Evolutionary conservation across 2,888 invertebrate genomes (phyloP), one percentile per base, ranked within the genome.

Genomic region (Conops quadrifasciatus): DNA sequence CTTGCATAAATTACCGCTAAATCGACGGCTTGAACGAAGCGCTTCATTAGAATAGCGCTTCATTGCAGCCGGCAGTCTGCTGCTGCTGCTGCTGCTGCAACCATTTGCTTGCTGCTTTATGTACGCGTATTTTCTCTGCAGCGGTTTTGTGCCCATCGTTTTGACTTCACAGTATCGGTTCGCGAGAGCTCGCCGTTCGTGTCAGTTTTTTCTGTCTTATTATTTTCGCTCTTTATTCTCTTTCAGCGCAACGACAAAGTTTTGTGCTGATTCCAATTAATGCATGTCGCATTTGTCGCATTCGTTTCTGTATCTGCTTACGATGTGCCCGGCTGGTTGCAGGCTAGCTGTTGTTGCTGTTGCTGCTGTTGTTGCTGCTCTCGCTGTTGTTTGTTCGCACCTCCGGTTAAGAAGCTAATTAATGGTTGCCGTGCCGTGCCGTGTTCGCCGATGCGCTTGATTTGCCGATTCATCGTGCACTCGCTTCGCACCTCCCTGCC

Each of bases 191-290:
- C n/a, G 16, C n/a, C 9, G 2, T 16, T 49, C 3, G 4, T n/a
- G 3, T 49, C 49, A 4, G 4, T 24, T 51, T 15, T 51, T 51
- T 5, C 11, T 51, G 2, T 51, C 26, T 24, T 19, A n/a, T 43
- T 30, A 30, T 9, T 62, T 60, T 62, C 13, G 19, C 13, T 24
- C 36, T 28, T 63, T 63, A 13, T 63, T 16, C 43, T 67, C 56
- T 51, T 59, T 26, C 15, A 13, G 47, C 45, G 59, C 49, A 67
- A 67, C 36, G 58, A 66, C 71, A 70, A 72, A 74, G 68, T 74
- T 71, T 74, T 73, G 75, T 75, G 76, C 75, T 75, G 75, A 77
- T 70, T 74, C 73, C 77, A 77, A 77, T 77, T 77, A 77, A 77
- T 75, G 75, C 71, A 75, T 77, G 75, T 76, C 75, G 75, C 71